Conservation (phyloP, 2,113 vertebrate species). For the Galbula dea region DNA sequence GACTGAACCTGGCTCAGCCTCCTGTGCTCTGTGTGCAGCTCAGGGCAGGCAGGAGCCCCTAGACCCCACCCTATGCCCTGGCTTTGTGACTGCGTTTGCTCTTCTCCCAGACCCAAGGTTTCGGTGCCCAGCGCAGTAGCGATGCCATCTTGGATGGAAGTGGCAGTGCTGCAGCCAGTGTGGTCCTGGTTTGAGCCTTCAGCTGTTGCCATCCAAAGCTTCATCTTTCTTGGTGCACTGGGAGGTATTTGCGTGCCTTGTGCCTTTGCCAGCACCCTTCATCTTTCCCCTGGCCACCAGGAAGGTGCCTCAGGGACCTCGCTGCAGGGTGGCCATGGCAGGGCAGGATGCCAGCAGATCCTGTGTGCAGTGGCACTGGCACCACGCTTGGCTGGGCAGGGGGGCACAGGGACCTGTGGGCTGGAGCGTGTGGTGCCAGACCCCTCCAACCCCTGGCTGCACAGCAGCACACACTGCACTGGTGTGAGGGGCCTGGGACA, state of each 20-base stretch:
- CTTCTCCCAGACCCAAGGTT: background rate
- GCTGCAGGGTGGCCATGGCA: too few relatives aligned
- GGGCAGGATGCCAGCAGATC: too few relatives aligned
- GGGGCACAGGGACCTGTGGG: background rate
- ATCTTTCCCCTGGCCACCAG: background rate
- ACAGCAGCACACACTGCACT: too few relatives aligned
- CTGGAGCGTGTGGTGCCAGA: background rate
- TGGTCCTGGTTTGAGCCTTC: background rate
- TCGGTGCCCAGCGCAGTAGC: rapidly evolving
- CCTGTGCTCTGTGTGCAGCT: background rate
- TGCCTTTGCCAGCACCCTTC: background rate
- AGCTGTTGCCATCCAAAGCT: background rate
- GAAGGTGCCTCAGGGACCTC: background rate
- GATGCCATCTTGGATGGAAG: background rate
- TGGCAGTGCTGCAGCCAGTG: rapidly evolving
- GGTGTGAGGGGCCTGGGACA: too few relatives aligned
- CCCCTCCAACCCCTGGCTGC: background rate
- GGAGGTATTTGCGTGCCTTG: background rate
- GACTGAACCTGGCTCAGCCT: background rate
- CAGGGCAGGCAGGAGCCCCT: rapidly evolving
- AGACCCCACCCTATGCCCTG: too few relatives aligned
- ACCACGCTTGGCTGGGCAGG: background rate
- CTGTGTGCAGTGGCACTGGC: too few relatives aligned
- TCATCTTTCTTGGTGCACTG: background rate
- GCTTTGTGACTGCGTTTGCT: rapidly evolving